Base-by-base conservation (phyloP, 2,888 invertebrate genomes). In the Xylota sylvarum region DNA sequence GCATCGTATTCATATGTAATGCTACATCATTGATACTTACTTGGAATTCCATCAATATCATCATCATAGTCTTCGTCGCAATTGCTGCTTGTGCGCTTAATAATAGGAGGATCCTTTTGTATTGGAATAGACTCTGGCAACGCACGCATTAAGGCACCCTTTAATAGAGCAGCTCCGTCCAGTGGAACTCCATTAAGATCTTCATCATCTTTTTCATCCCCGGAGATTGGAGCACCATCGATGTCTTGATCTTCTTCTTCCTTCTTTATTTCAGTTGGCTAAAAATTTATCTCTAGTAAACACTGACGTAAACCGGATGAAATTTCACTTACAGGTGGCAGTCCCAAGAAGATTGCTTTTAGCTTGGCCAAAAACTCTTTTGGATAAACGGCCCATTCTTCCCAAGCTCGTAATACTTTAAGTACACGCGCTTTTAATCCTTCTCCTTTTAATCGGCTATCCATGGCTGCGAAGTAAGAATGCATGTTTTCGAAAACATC, bases 381-480 rank as follows among this genome's bases (percentile, higher is more conserved):
- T 0, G 99, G 97, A 93, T 99, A 99, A 83, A 99, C 96, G 14
- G 97, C 96, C 96, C 98, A 98, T 91, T 99, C 99, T 92, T 99
- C 98, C 99, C 99, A 99, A 1, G 98, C 98, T 90, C 97, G 95
- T 91, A 99, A 95, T 89, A 97, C 96, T 90, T 96, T 95, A 91
- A 98, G 95, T 37, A 99, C 97, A 56, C 98, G 94, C 78, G 96
- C 95, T 90, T 98, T 97, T 93, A 98, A 98, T 40, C 98, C 98
- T 93, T 99, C 99, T n/a, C 98, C 98, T 93, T 98, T 97, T 72
- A 98, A 93, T 70, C 97, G 94, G 88, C 97, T 96, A 89, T 97
- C 97, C 89, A 98, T 95, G 46, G 94, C 94, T 88, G 95, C 95
- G 90, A 96, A 95, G 88, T 97, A 94, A 90, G 95, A 93, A 91